Base-by-base conservation (phyloP, 2,888 invertebrate species). In the Epiblema foenella region DNA sequence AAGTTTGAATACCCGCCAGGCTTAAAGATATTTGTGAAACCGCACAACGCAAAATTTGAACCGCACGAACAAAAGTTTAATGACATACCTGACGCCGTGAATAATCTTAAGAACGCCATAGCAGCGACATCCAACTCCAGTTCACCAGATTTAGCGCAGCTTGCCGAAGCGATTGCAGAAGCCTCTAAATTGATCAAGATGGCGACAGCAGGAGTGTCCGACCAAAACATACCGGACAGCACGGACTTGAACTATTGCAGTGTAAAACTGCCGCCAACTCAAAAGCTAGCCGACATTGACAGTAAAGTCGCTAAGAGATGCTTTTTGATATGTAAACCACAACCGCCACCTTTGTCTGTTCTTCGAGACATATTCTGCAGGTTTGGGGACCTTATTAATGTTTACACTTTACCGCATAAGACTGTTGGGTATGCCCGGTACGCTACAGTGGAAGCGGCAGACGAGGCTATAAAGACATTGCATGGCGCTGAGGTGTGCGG, bases 371-470 rank as follows among this genome's bases (percentile, higher is more conserved):
- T 97, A 20, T 98, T 98, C 87, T 97, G 97, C 79, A 95, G 98
- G 80, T 98, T 98, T 90, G 98, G 98, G 8, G 95, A 96, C 84
- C 94, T 98, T 11, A 98, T 98, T 71, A 98, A 98, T 86, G 97
- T 98, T 2, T 98, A 98, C 84, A 95, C 98, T 86, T 91, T 98
- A 77, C 96, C 96, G 60, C 97, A 98, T 83, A 97, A 97, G 84
- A 98, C 98, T 81, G 98, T 97, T 88, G 98, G 98, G 0, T 98
- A 98, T 89, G 98, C 97, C 8, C 97, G 98, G 81, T 98, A 97
- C 89, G 96, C 97, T 3, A 94, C 94, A 60, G 94, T 93, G 66
- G 95, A 95, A 51, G 96, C 97, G 74, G 98, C 98, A 0, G 95
- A 96, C 77, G 94, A 95, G 78, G 97, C 98, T 0, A 96, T 97